Percentiles rank a stretch among this genome's conserved stretches.
Evolutionary conservation across 2,113 vertebrate species (phyloP).

Genomic region (Amphiprion ocellaris): DNA sequence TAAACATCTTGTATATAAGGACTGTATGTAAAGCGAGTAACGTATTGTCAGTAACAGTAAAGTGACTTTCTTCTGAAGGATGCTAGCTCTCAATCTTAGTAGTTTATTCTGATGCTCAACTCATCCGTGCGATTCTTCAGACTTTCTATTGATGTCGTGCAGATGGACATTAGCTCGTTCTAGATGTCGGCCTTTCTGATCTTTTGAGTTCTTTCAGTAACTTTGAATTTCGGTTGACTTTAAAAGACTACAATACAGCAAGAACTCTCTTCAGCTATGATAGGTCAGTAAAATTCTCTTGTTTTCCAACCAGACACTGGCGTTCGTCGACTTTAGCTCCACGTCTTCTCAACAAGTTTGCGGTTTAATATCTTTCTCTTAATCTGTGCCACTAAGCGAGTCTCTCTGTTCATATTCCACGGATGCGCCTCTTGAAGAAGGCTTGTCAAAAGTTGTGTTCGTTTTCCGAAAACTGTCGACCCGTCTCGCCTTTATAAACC

Average conservation of each 20-base stretch:
- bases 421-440: conserved; percentile 84
- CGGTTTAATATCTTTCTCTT: conserved; percentile 13
- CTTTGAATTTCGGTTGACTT: background rate
- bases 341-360: background rate
- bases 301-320: conserved; percentile 43
- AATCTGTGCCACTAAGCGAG: conserved; percentile 2
- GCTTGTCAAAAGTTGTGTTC: conserved; percentile 77
- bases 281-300: background rate
- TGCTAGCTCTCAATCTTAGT: background rate
- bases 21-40: background rate
- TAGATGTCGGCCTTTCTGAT: no score
- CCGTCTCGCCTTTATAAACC: conserved; percentile 69
- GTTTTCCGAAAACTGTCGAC: conserved; percentile 11
- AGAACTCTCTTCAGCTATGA: background rate
- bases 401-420: conserved; percentile 23
- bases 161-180: background rate
- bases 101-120: background rate
- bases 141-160: background rate
- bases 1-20: conserved; percentile 33
- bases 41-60: background rate
- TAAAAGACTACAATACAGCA: background rate
- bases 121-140: background rate
- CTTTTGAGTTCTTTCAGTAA: background rate
- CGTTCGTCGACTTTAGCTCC: conserved; percentile 30
- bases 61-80: background rate